Percentiles rank a stretch among this genome's conserved stretches.
Conservation (phyloP, 2,113 vertebrate species). For the Dissostichus mawsoni region DNA sequence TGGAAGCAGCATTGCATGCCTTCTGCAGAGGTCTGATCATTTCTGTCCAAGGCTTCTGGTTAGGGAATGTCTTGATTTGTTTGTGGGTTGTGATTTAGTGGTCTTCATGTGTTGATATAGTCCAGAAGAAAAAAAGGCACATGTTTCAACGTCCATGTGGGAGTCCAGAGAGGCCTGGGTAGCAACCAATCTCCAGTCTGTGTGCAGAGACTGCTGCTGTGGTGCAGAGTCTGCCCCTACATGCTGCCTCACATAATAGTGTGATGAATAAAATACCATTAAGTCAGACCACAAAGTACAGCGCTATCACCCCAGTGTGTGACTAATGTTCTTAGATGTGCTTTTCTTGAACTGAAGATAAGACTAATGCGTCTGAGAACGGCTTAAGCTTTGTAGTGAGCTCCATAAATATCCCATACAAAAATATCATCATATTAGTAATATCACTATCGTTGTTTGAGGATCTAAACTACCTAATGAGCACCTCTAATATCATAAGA, state of each 20-base stretch:
- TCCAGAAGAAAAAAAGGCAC: too few species aligned
- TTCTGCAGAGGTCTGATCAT: too few species aligned
- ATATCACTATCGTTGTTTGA: neutral
- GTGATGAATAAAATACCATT: constrained; percentile 2
- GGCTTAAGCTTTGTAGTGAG: constrained; percentile 14
- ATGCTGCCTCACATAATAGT: constrained; percentile 11
- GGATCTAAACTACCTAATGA: neutral
- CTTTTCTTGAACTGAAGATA: constrained; percentile 30
- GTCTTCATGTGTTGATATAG: too few species aligned
- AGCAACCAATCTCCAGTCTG: too few species aligned
- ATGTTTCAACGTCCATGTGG: too few species aligned
- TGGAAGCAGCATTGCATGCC: too few species aligned
- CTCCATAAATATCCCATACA: constrained; percentile 1
- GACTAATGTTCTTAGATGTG: constrained; percentile 33
- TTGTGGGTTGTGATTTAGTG: too few species aligned
- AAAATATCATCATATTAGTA: constrained; percentile 24
- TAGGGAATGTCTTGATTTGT: too few species aligned
- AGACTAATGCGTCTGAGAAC: constrained; percentile 7
- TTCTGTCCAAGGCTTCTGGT: too few species aligned
- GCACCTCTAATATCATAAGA: neutral
- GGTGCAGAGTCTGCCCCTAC: too few species aligned
- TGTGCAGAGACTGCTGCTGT: too few species aligned
- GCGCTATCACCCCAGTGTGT: constrained; percentile 21
- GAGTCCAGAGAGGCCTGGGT: too few species aligned
- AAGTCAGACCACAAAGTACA: constrained; percentile 3